A percentile compares a stretch with the other conserved stretches of the same genome.
These are phyloP conservation scores for Intellagama lesueurii DNA, from an alignment of 2,797 vertebrate species.

Conservation along the genomic window DNA sequence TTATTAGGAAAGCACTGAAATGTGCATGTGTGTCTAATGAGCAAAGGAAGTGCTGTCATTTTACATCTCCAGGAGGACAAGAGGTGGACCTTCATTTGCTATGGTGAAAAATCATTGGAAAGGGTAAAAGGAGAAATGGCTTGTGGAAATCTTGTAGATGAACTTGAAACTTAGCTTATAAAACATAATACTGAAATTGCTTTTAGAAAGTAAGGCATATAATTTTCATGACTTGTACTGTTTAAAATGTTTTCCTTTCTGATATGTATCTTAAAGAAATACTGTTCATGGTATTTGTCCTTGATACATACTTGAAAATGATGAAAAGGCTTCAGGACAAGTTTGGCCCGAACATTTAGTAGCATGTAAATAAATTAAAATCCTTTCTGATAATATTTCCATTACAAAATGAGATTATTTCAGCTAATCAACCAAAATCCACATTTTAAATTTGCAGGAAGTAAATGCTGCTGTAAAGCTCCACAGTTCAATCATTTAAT, in stretches of 20 bases:
- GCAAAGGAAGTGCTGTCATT: background rate
- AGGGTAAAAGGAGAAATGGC: background rate
- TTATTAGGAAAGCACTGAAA: background rate
- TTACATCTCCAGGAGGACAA: background rate
- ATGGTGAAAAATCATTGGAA: background rate
- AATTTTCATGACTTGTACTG: background rate
- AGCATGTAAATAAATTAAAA: background rate
- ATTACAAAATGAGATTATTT: constrained; percentile 21
- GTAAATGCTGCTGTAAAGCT: constrained; percentile 1
- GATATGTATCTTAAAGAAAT: background rate
- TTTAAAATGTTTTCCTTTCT: background rate
- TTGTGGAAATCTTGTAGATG: background rate
- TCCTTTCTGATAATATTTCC: background rate
- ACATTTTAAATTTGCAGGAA: background rate
- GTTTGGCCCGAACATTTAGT: background rate
- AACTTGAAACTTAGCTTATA: background rate
- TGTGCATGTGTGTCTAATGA: constrained; percentile 1
- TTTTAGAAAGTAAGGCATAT: background rate
- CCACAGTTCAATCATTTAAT: constrained; percentile 29
- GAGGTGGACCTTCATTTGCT: background rate
- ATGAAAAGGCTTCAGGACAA: background rate
- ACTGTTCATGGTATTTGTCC: constrained; percentile 7
- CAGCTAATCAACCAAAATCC: constrained; percentile 17
- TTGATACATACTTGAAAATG: constrained; percentile 5
- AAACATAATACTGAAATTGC: background rate